Base-by-base conservation (phyloP, 2,797 vertebrate genomes). In the Sciurus carolinensis region DNA sequence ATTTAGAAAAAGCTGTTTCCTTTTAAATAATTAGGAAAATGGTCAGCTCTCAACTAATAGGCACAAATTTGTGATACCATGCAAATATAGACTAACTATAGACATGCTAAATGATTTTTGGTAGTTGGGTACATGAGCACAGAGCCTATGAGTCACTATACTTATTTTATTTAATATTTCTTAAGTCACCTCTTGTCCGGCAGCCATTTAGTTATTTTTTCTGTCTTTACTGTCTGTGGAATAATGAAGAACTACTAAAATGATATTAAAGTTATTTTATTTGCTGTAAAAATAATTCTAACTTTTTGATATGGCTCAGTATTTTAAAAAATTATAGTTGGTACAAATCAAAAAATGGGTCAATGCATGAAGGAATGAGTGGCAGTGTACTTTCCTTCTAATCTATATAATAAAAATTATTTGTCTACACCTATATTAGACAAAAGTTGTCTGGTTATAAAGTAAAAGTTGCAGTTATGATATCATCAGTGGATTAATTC, bases 31-130 rank as follows among this genome's bases (percentile, higher is more conserved):
- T 82, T 73, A 73, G 72, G 36, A 94, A 79, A 79, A 93, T 28
- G 3, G 52, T 5, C 5, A 28, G 1, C 24, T 80, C 11, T 73
- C 14, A 24, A 36, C 0, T 69, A 85, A 54, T 7, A 10, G 1
- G 2, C 28, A 0, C 15, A 85, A 17, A 14, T 81, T 47, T 88
- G 33, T 52, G 10, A 6, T 39, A 54, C n/a, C 15, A 39, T 69
- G 36, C n/a, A 94, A 52, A 81, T 15, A 69, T 54, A 75, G 91
- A 54, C 30, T 67, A 67, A 71, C 24, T 75, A 26, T 47, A 86
- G 20, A 66, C 67, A 77, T 80, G 36, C 67, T 77, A 87, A 94
- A 47, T 92, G 69, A 93, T 80, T 92, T 13, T 13, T 91, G 36
- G 39, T 1, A 64, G 66, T 4, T 28, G 1, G 28, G 1, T 14